Evolutionary conservation across 2,113 vertebrate species (phyloP), one percentile per base, ranked within the genome.

Genomic region (Urocolius indicus): DNA sequence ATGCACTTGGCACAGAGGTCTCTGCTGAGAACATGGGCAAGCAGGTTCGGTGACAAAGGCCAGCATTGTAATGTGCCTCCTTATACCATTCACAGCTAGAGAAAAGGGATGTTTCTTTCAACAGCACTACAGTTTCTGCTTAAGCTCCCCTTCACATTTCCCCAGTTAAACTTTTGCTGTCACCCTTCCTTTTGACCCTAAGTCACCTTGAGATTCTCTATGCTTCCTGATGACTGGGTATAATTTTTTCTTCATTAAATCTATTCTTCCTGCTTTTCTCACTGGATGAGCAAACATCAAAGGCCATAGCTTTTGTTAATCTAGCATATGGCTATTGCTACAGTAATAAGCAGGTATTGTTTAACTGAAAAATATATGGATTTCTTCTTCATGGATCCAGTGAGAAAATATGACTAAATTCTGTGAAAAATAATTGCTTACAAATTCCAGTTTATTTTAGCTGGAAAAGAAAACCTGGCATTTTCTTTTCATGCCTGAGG

Each of bases 31-130:
- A 78, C 1, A 3, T 13, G 66, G 63, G 36, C 3, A 11, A 65
- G 48, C 84, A 73, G 91, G 78, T 63, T 87, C 1, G 2, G 43
- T 85, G 91, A 91, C 89, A 84, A 95, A 93, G 69, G 67, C 80
- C 63, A 10, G 78, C 84, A 77, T 73, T 90, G 90, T 74, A 19
- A 17, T 5, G 48, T 55, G 74, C 23, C 46, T 61, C 36, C 55
- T 41, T 9, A n/a, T 6, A 21, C 67, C 18, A 13, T 20, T 71
- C 68, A 46, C 46, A 48, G 43, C 21, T 9, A 76, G 43, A 69
- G 41, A 77, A 85, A 73, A 89, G 75, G 52, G 24, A 38, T 21
- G 57, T 62, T 83, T 73, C 82, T 94, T 93, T 89, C 29, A 87
- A 38, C 80, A 75, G 73, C 24, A 12, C 45, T 54, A 30, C 54